These are phyloP conservation scores for Actenoides hombroni DNA, from an alignment of 2,113 vertebrate species.

Conservation along the genomic window DNA sequence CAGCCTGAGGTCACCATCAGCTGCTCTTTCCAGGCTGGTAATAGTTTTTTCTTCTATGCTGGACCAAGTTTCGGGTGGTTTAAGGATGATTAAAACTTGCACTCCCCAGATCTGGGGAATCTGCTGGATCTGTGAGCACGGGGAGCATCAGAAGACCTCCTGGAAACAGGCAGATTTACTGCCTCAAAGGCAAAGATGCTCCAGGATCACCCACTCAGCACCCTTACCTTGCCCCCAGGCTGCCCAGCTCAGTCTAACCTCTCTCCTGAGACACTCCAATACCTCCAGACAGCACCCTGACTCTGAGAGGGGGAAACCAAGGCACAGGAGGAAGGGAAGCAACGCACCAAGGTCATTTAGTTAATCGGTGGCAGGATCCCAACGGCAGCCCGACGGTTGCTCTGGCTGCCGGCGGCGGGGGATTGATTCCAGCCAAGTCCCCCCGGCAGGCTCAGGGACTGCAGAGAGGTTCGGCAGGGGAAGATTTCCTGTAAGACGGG, in stretches of 20 bases:
- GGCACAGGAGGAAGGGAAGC: not conserved
- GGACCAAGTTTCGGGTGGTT: not conserved
- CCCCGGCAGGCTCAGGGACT: not conserved
- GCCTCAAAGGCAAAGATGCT: not conserved
- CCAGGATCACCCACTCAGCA: not conserved
- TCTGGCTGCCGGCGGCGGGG: not conserved
- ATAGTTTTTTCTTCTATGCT: not conserved
- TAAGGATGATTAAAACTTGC: not conserved
- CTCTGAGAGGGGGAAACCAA: not conserved
- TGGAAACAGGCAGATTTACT: not conserved
- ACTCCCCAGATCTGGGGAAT: not conserved
- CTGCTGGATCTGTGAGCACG: fast-evolving
- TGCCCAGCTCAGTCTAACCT: not conserved
- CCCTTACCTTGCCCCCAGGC: not conserved
- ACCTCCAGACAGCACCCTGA: not conserved
- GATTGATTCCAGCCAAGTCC: conserved; percentile 19
- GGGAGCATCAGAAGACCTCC: not conserved
- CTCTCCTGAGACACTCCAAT: fast-evolving
- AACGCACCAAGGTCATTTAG: not conserved
- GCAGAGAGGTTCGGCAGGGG: not conserved
- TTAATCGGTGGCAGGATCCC: conserved; percentile 11
- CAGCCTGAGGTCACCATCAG: not conserved
- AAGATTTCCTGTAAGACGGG: conserved; percentile 59
- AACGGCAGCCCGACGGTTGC: fast-evolving
- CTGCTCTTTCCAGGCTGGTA: not conserved